These are phyloP conservation scores for Diaphora mendica DNA, from an alignment of 2,888 invertebrate species.

Conservation along the genomic window DNA sequence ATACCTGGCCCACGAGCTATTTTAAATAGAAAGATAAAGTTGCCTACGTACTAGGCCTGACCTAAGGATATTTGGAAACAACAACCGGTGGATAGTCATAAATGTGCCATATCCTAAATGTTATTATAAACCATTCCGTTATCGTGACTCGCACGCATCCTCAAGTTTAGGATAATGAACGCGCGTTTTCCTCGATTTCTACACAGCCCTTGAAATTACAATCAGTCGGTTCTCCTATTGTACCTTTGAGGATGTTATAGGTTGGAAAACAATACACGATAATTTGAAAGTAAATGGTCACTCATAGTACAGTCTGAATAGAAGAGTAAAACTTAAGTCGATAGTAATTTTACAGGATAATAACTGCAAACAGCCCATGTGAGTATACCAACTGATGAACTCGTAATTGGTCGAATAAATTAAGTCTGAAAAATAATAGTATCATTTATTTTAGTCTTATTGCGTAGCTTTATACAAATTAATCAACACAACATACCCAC, in stretches of 20 bases:
- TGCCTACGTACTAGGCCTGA: too few relatives aligned
- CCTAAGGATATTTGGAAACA: slow-evolving; percentile 57
- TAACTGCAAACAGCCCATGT: too few relatives aligned
- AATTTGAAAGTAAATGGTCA: slow-evolving; percentile 2
- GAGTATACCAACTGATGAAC: too few relatives aligned
- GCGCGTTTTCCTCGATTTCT: slow-evolving; percentile 75
- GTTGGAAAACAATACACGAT: slow-evolving; percentile 28
- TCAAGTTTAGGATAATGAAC: slow-evolving; percentile 61
- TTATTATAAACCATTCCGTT: slow-evolving; percentile 44
- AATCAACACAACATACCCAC: background rate
- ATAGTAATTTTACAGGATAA: background rate
- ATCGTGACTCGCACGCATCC: slow-evolving; percentile 51
- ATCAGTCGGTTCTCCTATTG: slow-evolving; percentile 29
- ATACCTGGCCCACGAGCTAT: too few relatives aligned
- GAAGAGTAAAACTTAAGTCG: background rate
- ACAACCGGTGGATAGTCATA: slow-evolving; percentile 32
- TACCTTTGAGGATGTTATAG: slow-evolving; percentile 40
- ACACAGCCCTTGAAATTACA: slow-evolving; percentile 61
- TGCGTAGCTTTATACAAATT: background rate
- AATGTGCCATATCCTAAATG: slow-evolving; percentile 50
- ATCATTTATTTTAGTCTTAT: background rate
- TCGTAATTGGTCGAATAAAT: background rate
- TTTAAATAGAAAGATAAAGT: too few relatives aligned
- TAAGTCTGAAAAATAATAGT: background rate
- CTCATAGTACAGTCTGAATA: background rate